Evolutionary conservation across 1,140 invertebrate species (phyloP).

Genomic region (Nasonia longicornis): DNA sequence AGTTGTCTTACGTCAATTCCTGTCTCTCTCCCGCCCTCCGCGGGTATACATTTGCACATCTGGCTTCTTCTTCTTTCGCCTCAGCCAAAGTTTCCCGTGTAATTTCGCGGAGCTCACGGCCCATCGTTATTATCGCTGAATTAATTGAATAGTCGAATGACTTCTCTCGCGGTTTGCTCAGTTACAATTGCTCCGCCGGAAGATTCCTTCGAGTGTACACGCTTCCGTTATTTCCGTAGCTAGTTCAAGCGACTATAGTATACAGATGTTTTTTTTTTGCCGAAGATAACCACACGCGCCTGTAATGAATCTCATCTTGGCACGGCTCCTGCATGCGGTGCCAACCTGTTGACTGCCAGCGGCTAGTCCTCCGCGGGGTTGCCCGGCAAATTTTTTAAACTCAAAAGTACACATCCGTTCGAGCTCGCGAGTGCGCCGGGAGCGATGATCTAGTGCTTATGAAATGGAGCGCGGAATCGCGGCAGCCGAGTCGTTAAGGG

Average conservation of each 20-base stretch:
- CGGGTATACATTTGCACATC: too few species aligned
- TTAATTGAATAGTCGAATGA: neutral
- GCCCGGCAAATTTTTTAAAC: too few species aligned
- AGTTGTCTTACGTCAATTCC: neutral
- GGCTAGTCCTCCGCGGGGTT: too few species aligned
- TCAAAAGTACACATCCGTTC: neutral
- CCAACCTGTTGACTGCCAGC: too few species aligned
- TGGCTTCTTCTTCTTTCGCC: neutral
- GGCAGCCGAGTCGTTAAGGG: slow-evolving; percentile 45
- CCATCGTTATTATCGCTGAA: neutral
- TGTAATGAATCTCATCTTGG: too few species aligned
- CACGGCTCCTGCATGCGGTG: too few species aligned
- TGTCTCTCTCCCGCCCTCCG: neutral
- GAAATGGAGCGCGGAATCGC: slow-evolving; percentile 35
- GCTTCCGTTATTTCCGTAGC: too few species aligned
- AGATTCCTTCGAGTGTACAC: too few species aligned
- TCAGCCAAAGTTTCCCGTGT: neutral
- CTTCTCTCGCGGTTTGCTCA: neutral
- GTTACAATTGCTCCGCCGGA: too few species aligned
- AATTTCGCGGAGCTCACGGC: neutral
- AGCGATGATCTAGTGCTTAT: neutral
- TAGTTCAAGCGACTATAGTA: too few species aligned
- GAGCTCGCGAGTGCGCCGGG: neutral
- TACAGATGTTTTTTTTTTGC: too few species aligned
- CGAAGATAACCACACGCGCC: too few species aligned